phyloP scores from a whole-genome alignment of 2,888 invertebrate species.

The Melinaea marsaeus region DNA sequence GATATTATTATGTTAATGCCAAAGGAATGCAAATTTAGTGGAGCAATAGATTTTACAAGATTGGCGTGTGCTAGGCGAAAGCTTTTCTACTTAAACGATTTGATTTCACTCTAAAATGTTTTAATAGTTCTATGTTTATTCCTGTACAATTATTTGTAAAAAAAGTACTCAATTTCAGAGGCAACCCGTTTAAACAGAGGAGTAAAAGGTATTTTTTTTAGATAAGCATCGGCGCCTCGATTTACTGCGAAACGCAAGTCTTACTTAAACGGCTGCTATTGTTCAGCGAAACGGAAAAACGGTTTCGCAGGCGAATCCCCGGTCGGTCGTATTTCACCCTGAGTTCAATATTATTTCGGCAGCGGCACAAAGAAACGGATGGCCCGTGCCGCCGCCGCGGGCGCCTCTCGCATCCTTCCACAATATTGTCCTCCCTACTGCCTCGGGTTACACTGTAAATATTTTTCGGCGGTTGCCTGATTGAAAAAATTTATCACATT shows the following conservation, averaged over 20 bases:
- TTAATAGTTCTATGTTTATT: slow-evolving; percentile 9
- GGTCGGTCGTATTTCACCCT: slow-evolving; percentile 73
- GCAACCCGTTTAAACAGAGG: slow-evolving; percentile 18
- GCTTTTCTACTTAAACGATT: slow-evolving; percentile 46
- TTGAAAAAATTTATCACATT: slow-evolving; percentile 75
- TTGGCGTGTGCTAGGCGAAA: slow-evolving; percentile 50
- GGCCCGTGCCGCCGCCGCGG: slow-evolving; percentile 64
- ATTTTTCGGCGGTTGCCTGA: slow-evolving; percentile 74
- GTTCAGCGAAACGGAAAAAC: slow-evolving; percentile 72
- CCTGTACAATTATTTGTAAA: not conserved
- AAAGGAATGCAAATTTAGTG: slow-evolving; percentile 65
- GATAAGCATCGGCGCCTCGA: slow-evolving; percentile 46
- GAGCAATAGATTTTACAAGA: slow-evolving; percentile 61
- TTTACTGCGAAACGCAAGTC: slow-evolving; percentile 49
- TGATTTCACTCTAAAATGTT: slow-evolving; percentile 45
- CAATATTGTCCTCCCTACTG: slow-evolving; percentile 73
- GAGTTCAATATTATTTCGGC: slow-evolving; percentile 76
- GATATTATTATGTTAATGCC: slow-evolving; percentile 67
- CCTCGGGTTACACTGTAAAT: slow-evolving; percentile 76
- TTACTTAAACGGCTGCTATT: slow-evolving; percentile 65
- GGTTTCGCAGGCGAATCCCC: slow-evolving; percentile 67
- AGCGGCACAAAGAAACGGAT: slow-evolving; percentile 71
- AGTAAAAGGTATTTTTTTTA: slow-evolving; percentile 20
- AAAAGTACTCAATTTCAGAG: slow-evolving; percentile 9
- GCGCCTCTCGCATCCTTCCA: slow-evolving; percentile 63